Conservation (phyloP, 2,797 vertebrate genomes). For the Rhinoraja longicauda region DNA sequence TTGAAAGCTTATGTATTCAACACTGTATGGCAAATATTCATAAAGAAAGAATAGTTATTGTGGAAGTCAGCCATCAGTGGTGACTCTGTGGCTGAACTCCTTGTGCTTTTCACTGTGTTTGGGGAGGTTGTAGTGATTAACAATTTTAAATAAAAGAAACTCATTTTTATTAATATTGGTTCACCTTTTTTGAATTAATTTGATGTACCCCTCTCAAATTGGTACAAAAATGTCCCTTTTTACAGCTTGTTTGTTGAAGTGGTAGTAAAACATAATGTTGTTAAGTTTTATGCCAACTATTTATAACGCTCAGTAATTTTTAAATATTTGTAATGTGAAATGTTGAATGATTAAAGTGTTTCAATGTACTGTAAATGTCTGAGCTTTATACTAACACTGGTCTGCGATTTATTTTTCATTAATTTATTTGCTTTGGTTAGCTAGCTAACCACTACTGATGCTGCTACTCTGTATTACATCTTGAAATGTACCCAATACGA, state of each 20-base stretch:
- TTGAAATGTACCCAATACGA: constrained; percentile 44
- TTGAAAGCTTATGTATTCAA: constrained; percentile 96
- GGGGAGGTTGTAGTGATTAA: constrained; percentile 99
- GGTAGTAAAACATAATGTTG: constrained; percentile 94
- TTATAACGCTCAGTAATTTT: constrained; percentile 99
- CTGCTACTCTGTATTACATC: constrained; percentile 47
- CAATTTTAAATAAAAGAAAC: constrained; percentile 98
- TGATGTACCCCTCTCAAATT: constrained; percentile 96
- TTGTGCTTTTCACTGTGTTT: constrained; percentile 99
- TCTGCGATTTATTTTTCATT: constrained; percentile 33
- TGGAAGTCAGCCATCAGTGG: constrained; percentile 97
- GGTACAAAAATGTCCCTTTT: constrained; percentile 93
- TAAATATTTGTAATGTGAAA: constrained; percentile 99
- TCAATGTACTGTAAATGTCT: constrained; percentile 67
- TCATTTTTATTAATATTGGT: constrained; percentile 99
- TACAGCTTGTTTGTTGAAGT: constrained; percentile 99
- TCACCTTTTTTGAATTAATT: constrained; percentile 97
- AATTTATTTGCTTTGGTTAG: constrained; percentile 29
- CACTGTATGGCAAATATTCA: constrained; percentile 99
- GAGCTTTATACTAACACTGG: constrained; percentile 30
- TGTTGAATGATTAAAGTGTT: constrained; percentile 99
- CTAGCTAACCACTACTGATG: constrained; percentile 7
- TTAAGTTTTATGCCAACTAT: constrained; percentile 99
- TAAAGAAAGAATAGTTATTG: constrained; percentile 94
- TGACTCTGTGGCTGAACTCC: constrained; percentile 94